phyloP scores from a whole-genome alignment of 2,888 invertebrate species.

The Fabriciana adippe region DNA sequence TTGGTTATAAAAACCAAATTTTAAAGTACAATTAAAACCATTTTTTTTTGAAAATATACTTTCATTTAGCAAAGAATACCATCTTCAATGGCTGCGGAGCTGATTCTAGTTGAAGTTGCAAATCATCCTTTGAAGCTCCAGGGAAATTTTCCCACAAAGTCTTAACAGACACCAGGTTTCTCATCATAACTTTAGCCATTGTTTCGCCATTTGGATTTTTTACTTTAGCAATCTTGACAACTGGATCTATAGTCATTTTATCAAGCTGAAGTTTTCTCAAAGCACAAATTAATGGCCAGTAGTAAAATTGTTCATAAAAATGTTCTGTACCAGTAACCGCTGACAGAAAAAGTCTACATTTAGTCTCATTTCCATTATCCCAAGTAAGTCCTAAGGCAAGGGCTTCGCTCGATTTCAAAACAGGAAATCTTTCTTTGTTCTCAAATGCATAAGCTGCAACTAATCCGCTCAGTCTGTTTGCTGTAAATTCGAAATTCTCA shows the following conservation, averaged over 20 bases:
- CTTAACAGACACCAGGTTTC: constrained; percentile 42
- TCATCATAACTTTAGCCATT: constrained; percentile 49
- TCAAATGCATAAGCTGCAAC: constrained; percentile 57
- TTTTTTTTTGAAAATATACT: constrained; percentile 19
- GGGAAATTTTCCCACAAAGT: constrained; percentile 52
- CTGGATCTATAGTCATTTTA: constrained; percentile 52
- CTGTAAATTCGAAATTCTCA: constrained; percentile 56
- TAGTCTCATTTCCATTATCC: constrained; percentile 47
- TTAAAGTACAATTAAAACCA: not conserved
- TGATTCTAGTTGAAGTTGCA: constrained; percentile 40
- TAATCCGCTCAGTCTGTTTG: constrained; percentile 55
- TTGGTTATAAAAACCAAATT: not conserved
- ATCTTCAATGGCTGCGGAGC: constrained; percentile 43
- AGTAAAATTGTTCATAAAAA: constrained; percentile 55
- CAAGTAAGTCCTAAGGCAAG: constrained; percentile 51
- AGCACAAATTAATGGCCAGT: constrained; percentile 56
- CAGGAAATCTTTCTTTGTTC: constrained; percentile 51
- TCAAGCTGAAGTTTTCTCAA: constrained; percentile 54
- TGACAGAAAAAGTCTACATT: constrained; percentile 53
- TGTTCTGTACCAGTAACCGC: constrained; percentile 58
- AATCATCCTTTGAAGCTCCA: constrained; percentile 39
- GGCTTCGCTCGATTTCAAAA: constrained; percentile 51
- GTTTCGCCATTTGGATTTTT: constrained; percentile 51
- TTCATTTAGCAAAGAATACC: constrained; percentile 25
- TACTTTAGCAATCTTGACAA: constrained; percentile 55